These are phyloP conservation scores for Falco berigora DNA, from an alignment of 2,797 vertebrate genomes.

Conservation along the genomic window DNA sequence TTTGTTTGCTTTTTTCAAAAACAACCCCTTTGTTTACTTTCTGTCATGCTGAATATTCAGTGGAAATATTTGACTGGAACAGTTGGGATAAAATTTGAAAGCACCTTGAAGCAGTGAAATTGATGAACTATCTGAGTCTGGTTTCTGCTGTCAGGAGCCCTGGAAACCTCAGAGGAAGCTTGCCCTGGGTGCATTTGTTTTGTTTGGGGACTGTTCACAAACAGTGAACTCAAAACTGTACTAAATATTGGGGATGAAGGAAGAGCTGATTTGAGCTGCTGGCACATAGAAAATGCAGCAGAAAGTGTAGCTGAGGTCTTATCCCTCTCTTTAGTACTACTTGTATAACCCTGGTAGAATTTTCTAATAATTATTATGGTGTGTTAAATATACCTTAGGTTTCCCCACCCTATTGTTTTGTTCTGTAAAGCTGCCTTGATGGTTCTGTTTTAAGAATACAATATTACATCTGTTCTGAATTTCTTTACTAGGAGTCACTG, in stretches of 20 bases:
- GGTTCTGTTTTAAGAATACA: background rate
- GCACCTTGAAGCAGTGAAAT: background rate
- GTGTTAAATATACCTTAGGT: background rate
- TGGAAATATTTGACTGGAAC: background rate
- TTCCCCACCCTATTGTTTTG: background rate
- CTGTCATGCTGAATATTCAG: background rate
- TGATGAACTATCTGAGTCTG: background rate
- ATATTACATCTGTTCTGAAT: background rate
- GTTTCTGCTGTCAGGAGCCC: background rate
- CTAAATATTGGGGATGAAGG: background rate
- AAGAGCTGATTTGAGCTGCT: background rate
- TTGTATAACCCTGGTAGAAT: background rate
- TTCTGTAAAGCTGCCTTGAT: background rate
- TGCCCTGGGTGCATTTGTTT: background rate
- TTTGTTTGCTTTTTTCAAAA: background rate
- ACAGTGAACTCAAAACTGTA: background rate
- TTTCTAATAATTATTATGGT: background rate
- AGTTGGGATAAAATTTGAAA: background rate
- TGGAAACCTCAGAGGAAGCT: background rate
- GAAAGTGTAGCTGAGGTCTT: background rate
- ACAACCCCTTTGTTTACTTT: background rate
- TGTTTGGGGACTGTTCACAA: background rate
- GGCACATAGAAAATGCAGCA: rapidly evolving
- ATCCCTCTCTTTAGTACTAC: background rate
- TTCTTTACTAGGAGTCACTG: background rate